Conservation (phyloP, 2,797 vertebrate genomes). For the Apodemus agrarius region DNA sequence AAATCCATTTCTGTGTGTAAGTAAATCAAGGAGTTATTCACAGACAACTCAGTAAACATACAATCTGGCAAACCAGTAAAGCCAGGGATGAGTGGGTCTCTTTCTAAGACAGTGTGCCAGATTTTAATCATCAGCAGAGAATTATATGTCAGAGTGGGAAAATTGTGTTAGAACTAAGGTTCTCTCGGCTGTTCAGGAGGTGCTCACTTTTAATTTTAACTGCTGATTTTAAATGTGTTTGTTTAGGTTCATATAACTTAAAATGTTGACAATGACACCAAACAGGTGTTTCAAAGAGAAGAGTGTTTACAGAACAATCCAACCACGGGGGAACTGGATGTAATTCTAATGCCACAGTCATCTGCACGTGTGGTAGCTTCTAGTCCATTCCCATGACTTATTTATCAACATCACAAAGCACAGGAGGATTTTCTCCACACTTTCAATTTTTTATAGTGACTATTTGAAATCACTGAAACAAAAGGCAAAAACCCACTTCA, state of each 20-base stretch:
- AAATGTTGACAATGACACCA: conserved; percentile 20
- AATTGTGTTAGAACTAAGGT: background rate
- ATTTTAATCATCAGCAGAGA: conserved; percentile 10
- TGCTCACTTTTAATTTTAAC: conserved; percentile 32
- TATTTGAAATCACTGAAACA: conserved; percentile 32
- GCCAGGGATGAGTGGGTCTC: background rate
- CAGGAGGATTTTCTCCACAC: background rate
- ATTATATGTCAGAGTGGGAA: background rate
- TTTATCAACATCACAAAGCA: conserved; percentile 56
- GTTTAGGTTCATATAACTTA: background rate
- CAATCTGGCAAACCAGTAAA: background rate
- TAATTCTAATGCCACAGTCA: conserved; percentile 56
- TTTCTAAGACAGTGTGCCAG: background rate
- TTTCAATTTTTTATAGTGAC: conserved; percentile 49
- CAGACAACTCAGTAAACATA: background rate
- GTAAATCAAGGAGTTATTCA: background rate
- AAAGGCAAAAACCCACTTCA: background rate
- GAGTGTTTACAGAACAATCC: conserved; percentile 48
- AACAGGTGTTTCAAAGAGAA: conserved; percentile 56
- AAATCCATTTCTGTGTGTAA: background rate
- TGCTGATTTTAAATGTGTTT: conserved; percentile 19
- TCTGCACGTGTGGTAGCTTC: conserved; percentile 38
- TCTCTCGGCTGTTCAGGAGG: background rate
- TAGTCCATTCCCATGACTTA: conserved; percentile 34
- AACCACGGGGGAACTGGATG: background rate